Base-by-base conservation (phyloP, 2,113 vertebrate genomes). In the Catharus bicknelli region DNA sequence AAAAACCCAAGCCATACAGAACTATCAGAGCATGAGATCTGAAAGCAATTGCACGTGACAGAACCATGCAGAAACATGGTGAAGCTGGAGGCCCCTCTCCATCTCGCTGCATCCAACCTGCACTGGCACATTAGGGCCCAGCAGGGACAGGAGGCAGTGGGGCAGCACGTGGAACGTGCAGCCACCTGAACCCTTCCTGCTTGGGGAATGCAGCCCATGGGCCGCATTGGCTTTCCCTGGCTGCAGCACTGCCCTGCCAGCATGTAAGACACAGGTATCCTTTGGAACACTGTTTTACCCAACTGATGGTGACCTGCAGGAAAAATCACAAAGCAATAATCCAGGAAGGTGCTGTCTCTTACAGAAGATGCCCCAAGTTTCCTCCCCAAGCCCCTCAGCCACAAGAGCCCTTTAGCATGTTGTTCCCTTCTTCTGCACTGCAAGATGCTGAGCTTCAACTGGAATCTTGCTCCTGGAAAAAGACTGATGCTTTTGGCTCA, bases 151-250 rank as follows among this genome's bases (percentile, higher is more conserved):
- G 22, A 85, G 55, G 70, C 27, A 84, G n/a, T 1, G 2, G 57
- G 57, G 25, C 50, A 79, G 77, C 62, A 61, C 0, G 0, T 16
- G 21, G 32, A 32, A 23, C 1, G 4, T 14, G 11, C 9, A 68
- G 43, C 29, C 51, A 42, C n/a, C 63, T 12, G 23, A 80, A 48
- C 38, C 42, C 36, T 43, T 63, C 63, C 63, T 43, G 42, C 26
- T 15, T 0, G 2, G 10, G 42, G 57, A 75, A 36, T 0, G 2
- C 36, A 85, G 69, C 29, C 47, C 29, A 15, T 0, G 7, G 53
- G 47, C 29, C 62, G 36, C 17, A 21, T 0, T 1, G 4, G 16
- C 57, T 82, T 34, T 32, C 0, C 0, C 9, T 11, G 23, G 51
- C 76, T 83, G 88, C 62, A 80, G 51, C 47, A 29, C 17, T 48